Conservation (phyloP, 35 echinoderm and acorn worm genomes). For the Diadema setosum region DNA sequence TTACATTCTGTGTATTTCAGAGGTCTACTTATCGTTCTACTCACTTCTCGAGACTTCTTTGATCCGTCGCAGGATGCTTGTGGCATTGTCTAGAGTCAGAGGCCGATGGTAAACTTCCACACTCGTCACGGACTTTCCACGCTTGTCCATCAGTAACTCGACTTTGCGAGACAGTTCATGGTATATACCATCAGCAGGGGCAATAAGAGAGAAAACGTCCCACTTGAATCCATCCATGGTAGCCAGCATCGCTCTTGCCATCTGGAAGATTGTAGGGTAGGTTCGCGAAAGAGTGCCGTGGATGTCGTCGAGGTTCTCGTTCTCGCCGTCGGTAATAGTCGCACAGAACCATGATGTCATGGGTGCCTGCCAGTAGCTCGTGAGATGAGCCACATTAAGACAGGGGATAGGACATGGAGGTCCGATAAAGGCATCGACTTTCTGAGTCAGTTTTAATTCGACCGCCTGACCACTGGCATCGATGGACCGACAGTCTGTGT, state of each 20-base stretch:
- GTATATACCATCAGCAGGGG: constrained; percentile 1
- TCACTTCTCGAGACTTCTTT: constrained; percentile 1
- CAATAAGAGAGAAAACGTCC: constrained; percentile 36
- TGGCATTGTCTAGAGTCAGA: not conserved
- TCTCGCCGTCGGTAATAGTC: not conserved
- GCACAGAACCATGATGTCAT: constrained; percentile 87
- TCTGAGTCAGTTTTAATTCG: constrained; percentile 33
- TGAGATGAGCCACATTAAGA: constrained; percentile 48
- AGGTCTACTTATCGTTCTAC: not conserved
- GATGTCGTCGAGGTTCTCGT: not conserved
- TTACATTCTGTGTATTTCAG: too few species aligned
- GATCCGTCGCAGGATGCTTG: not conserved
- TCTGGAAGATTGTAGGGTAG: constrained; percentile 51
- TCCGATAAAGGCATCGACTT: constrained; percentile 57
- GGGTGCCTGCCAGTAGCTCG: constrained; percentile 54
- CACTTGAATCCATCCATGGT: constrained; percentile 53
- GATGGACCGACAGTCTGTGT: constrained; percentile 57
- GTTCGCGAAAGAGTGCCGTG: constrained; percentile 42
- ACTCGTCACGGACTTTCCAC: not conserved
- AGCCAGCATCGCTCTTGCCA: not conserved
- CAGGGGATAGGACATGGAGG: constrained; percentile 65
- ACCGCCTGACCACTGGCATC: constrained; percentile 54
- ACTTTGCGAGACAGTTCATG: not conserved
- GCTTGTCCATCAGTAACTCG: not conserved
- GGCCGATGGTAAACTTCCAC: not conserved